Percentiles rank a stretch among this genome's conserved stretches.
Conservation (phyloP, 2,797 vertebrate species). For the Xenops minutus region DNA sequence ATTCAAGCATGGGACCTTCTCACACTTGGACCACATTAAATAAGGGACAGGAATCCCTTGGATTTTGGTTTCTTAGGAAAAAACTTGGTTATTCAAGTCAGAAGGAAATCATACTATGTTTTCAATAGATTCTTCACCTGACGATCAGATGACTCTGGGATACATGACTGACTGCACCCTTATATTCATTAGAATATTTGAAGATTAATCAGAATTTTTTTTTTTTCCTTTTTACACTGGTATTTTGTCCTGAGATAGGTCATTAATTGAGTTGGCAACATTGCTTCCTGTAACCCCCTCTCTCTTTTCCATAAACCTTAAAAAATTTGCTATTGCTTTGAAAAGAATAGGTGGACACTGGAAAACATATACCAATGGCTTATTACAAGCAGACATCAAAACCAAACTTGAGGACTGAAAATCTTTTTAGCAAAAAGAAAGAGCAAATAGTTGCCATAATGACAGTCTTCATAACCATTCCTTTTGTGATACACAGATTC, state of each 20-base stretch:
- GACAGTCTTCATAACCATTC: background rate
- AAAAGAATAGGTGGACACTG: background rate
- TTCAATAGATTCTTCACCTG: background rate
- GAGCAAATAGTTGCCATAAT: constrained; percentile 1
- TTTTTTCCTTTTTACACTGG: background rate
- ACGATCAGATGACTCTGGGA: background rate
- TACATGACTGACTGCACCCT: background rate
- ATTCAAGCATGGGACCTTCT: background rate
- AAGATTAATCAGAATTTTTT: background rate
- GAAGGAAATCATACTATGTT: background rate
- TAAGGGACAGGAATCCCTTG: background rate
- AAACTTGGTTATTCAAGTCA: background rate
- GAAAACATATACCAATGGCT: background rate
- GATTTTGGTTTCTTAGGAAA: background rate
- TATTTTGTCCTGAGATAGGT: background rate
- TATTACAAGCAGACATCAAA: background rate
- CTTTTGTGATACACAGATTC: constrained; percentile 10
- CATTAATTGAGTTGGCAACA: background rate
- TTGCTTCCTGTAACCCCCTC: background rate
- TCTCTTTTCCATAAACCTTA: background rate
- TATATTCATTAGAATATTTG: background rate
- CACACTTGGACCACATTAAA: background rate
- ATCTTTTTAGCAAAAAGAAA: background rate
- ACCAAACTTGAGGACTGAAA: background rate
- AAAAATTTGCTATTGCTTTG: background rate